phyloP scores from a whole-genome alignment of 2,797 vertebrate genomes.

The Apodemus agrarius region DNA sequence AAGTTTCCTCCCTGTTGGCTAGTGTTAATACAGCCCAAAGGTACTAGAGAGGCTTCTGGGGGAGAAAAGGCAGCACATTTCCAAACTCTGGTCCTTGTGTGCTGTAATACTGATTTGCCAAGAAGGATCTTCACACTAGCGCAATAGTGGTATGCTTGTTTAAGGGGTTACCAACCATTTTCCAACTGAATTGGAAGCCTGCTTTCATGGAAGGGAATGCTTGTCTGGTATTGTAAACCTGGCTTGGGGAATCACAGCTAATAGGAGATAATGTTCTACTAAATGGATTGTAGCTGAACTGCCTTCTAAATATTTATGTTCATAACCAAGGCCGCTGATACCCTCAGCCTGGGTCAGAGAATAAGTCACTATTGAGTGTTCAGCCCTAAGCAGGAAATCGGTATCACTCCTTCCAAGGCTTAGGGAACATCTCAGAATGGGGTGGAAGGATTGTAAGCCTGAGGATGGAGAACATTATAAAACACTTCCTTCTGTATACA shows the following conservation, averaged over 20 bases:
- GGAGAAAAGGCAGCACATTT: neutral
- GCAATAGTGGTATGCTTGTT: neutral
- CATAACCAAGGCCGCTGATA: neutral
- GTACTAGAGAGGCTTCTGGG: neutral
- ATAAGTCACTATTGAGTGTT: neutral
- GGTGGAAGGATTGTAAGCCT: neutral
- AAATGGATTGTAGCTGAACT: neutral
- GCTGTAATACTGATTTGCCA: neutral
- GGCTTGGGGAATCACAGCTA: neutral
- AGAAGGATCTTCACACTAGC: neutral
- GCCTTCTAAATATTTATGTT: neutral
- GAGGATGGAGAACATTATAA: neutral
- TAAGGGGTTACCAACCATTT: neutral
- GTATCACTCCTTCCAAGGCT: neutral
- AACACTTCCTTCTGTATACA: neutral
- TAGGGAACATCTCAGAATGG: neutral
- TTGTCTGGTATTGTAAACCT: neutral
- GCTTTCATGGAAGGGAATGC: neutral
- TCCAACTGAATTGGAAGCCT: neutral
- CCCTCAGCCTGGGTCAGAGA: neutral
- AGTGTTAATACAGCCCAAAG: neutral
- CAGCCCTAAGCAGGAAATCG: neutral
- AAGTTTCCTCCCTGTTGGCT: neutral
- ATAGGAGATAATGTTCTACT: neutral
- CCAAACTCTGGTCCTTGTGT: neutral